These are phyloP conservation scores for Aphaenogaster ashmeadi DNA, from an alignment of 1,140 invertebrate species.

Conservation along the genomic window DNA sequence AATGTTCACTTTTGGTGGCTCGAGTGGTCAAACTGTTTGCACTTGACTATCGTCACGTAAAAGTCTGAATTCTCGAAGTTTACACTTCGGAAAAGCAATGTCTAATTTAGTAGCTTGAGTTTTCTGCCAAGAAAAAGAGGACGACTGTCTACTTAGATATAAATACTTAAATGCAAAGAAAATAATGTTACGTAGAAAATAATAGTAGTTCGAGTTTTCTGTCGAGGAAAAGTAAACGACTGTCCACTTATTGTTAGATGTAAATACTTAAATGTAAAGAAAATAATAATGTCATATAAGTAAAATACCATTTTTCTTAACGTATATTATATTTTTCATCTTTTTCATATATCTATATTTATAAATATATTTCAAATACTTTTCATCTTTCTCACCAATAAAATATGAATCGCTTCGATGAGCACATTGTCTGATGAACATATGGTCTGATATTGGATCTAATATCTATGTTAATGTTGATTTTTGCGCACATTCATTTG, in stretches of 20 bases:
- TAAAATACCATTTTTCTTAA: background rate
- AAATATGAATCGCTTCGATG: too few relatives aligned
- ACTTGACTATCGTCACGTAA: background rate
- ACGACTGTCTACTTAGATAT: background rate
- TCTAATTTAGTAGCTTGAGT: background rate
- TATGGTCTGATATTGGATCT: background rate
- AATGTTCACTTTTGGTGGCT: background rate
- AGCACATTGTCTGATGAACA: too few relatives aligned
- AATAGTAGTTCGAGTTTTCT: background rate
- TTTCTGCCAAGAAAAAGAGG: too few relatives aligned
- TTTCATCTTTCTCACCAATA: background rate
- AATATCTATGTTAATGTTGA: background rate
- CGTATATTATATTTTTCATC: background rate
- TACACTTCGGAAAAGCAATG: background rate
- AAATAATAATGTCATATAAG: background rate
- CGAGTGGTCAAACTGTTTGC: background rate
- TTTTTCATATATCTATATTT: background rate
- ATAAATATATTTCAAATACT: background rate
- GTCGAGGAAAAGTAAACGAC: background rate
- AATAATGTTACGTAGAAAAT: background rate
- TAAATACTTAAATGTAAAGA: background rate
- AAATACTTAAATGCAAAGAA: background rate
- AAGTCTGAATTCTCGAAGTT: background rate
- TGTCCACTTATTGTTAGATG: background rate
- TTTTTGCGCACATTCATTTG: too few relatives aligned